Conservation (phyloP, 2,888 invertebrate species). For the Spilarctia lutea region DNA sequence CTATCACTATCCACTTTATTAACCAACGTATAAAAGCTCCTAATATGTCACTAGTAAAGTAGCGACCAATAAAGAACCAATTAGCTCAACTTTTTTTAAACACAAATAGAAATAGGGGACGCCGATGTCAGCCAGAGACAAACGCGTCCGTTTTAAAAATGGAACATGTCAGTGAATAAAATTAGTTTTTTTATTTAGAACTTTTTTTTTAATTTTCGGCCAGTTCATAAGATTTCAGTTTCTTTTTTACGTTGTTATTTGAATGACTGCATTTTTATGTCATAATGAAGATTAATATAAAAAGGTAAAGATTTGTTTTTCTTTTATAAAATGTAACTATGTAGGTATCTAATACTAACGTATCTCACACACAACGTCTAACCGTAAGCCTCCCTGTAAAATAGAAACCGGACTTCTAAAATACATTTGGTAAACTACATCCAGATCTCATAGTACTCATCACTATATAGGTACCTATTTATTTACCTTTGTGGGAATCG, state of each 20-base stretch:
- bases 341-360: background rate
- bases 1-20: slow-evolving; percentile 55
- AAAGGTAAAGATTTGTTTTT: no score
- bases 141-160: slow-evolving; percentile 17
- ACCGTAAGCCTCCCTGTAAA: no score
- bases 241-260: background rate
- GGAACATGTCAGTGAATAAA: slow-evolving; percentile 1
- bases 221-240: background rate
- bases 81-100: slow-evolving; percentile 58
- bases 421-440: no score
- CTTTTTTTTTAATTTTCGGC: background rate
- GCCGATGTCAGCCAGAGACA: slow-evolving; percentile 24
- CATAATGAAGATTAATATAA: no score
- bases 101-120: slow-evolving; percentile 51
- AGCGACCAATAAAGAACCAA: slow-evolving; percentile 64
- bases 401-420: no score
- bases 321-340: no score
- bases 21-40: slow-evolving; percentile 56
- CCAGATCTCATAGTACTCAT: no score
- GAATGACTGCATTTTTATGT: no score
- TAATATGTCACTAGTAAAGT: slow-evolving; percentile 66
- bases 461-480: no score
- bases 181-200: background rate
- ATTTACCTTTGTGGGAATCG: no score
- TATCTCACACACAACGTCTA: background rate